Base-by-base conservation (phyloP, 2,113 vertebrate species). In the Ailurus styani region DNA sequence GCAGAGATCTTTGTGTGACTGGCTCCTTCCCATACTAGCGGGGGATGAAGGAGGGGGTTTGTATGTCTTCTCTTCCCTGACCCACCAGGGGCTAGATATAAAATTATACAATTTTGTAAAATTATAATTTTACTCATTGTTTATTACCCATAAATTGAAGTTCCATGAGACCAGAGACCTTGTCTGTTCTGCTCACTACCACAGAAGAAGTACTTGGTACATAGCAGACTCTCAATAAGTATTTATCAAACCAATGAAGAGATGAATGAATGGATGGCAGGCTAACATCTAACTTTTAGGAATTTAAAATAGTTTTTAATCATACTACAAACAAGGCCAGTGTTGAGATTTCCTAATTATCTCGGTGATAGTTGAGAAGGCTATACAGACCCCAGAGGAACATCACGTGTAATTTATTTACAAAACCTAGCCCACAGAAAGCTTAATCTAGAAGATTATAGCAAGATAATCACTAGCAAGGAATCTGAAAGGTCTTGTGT, bases 231-330 rank as follows among this genome's bases (percentile, higher is more conserved):
- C 31, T 57, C 50, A 66, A 31, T 64, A 64, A 70, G 62, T 72
- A 84, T 54, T 54, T 73, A 31, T 73, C 31, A 37, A 93, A 95
- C 29, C 54, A 72, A 55, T 31, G 27, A 91, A 77, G 0, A 91
- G 40, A 83, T 57, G 37, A 93, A 42, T 60, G 47, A 81, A 73
- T 45, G 23, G 68, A 78, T 0, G 81, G 37, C 18, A 62, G 66
- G 52, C 73, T 78, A 57, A 83, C 77, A 84, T 47, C 82, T 72
- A 94, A 93, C 79, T 82, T 81, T 47, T 10, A 34, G 45, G 23
- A 95, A 96, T 62, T 75, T 68, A 86, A 92, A 96, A 93, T 40
- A 78, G 5, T 79, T 86, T 57, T 60, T 68, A 95, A 87, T 66
- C 54, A 27, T 29, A 78, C n/a, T 78, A 89, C 23, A 87, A 92